These are phyloP conservation scores for Cataglyphis altisquamis DNA, from an alignment of 2,888 invertebrate species.

Conservation along the genomic window DNA sequence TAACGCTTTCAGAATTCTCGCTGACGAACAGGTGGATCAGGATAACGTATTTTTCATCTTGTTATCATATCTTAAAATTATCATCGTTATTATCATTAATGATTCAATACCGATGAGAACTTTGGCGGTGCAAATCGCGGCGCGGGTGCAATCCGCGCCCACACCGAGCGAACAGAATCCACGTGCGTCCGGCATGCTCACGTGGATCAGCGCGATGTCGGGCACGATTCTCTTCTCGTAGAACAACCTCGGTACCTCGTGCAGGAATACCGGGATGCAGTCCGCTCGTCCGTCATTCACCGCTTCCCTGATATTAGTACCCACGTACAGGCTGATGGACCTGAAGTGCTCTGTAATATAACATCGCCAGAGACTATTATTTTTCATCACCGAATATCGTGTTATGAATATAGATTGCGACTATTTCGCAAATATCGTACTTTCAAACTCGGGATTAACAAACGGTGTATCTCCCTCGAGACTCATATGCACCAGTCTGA, in stretches of 20 bases:
- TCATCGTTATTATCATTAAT: background rate
- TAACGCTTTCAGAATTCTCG: background rate
- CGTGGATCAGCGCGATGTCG: slow-evolving; percentile 87
- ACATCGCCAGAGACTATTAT: background rate
- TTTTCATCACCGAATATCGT: background rate
- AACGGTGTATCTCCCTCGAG: slow-evolving; percentile 88
- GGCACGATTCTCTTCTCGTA: slow-evolving; percentile 87
- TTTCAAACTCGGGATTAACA: slow-evolving; percentile 87
- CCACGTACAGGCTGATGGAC: slow-evolving; percentile 88
- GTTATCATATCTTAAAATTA: background rate
- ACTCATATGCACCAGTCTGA: slow-evolving; percentile 88
- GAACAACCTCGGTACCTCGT: slow-evolving; percentile 89
- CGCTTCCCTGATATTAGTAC: slow-evolving; percentile 87
- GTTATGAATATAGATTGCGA: background rate
- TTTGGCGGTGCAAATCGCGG: slow-evolving; percentile 88
- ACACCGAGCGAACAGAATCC: slow-evolving; percentile 89
- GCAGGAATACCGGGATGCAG: slow-evolving; percentile 88
- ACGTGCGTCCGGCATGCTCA: slow-evolving; percentile 88
- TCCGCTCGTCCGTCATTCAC: slow-evolving; percentile 88
- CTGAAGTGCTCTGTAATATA: slow-evolving; percentile 87
- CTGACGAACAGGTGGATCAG: background rate
- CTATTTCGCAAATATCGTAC: slow-evolving; percentile 79
- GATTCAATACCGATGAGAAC: slow-evolving; percentile 87
- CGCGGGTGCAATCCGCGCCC: slow-evolving; percentile 88
- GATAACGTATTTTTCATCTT: background rate